Conservation (phyloP, 92 coral and sea anemone genomes). For the Heteractis magnifica region DNA sequence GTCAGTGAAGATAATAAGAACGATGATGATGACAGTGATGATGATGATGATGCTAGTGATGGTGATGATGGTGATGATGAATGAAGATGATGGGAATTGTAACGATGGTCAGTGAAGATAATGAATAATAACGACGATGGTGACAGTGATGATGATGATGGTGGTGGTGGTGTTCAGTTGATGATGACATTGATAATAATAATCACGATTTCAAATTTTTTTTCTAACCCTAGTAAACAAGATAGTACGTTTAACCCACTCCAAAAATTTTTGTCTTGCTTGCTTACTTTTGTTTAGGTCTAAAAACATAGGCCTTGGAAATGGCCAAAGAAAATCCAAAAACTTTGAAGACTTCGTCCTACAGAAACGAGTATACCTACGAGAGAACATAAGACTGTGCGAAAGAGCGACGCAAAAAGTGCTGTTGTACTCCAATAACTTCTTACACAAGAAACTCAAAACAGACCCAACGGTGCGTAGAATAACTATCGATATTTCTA, state of each 20-base stretch:
- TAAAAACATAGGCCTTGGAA: slow-evolving; percentile 92
- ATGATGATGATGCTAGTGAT: neutral
- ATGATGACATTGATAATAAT: neutral
- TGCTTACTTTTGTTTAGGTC: slow-evolving; percentile 44
- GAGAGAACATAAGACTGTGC: slow-evolving; percentile 73
- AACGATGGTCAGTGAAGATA: neutral
- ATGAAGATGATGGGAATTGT: neutral
- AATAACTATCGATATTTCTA: neutral
- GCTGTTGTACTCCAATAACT: slow-evolving; percentile 88
- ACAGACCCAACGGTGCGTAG: slow-evolving; percentile 87
- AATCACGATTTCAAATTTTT: neutral
- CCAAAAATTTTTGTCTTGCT: neutral
- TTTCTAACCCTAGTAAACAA: too few relatives aligned
- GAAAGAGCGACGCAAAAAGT: slow-evolving; percentile 95
- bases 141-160: neutral
- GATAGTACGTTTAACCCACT: neutral
- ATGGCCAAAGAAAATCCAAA: slow-evolving; percentile 93
- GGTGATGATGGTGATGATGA: neutral
- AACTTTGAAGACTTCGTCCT: slow-evolving; percentile 83
- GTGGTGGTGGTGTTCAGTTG: neutral
- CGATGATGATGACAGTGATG: neutral
- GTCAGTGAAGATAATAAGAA: too few relatives aligned
- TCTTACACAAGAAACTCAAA: slow-evolving; percentile 93
- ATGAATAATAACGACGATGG: neutral
- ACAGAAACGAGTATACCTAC: slow-evolving; percentile 72